A percentile compares a stretch with the other conserved stretches of the same genome.
Evolutionary conservation across 2,888 invertebrate species (phyloP).

Genomic region (Trichacis sp.): DNA sequence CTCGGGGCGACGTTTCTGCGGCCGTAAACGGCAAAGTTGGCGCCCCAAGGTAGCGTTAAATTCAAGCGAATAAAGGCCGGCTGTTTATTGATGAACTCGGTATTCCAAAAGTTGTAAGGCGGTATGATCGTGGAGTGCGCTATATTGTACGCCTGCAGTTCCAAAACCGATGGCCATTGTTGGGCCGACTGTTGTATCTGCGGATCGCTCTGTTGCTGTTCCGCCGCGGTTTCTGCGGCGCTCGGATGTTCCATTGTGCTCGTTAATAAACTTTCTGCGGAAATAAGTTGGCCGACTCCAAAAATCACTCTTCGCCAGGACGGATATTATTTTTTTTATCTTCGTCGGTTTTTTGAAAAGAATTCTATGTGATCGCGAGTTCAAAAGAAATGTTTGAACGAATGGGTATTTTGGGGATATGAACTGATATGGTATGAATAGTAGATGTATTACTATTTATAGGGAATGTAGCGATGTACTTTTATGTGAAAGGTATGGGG

Average conservation of each 20-base stretch:
- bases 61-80: constrained; percentile 90
- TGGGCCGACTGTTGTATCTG: constrained; percentile 81
- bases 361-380: too few relatives aligned
- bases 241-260: constrained; percentile 79
- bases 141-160: constrained; percentile 87
- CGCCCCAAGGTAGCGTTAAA: constrained; percentile 91
- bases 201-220: constrained; percentile 70
- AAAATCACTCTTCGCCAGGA: not conserved
- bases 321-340: not conserved
- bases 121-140: constrained; percentile 87
- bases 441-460: too few relatives aligned
- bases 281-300: not conserved
- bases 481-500: too few relatives aligned
- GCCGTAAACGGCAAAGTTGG: constrained; percentile 95
- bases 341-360: too few relatives aligned
- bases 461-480: too few relatives aligned
- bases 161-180: constrained; percentile 82
- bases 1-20: constrained; percentile 95
- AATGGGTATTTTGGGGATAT: too few relatives aligned
- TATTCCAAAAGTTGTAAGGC: constrained; percentile 94
- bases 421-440: too few relatives aligned
- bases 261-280: constrained; percentile 80
- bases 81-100: constrained; percentile 91
- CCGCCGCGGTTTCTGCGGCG: constrained; percentile 72
- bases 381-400: too few relatives aligned